Conservation (phyloP, 1,140 invertebrate genomes). For the Cylas formicarius region DNA sequence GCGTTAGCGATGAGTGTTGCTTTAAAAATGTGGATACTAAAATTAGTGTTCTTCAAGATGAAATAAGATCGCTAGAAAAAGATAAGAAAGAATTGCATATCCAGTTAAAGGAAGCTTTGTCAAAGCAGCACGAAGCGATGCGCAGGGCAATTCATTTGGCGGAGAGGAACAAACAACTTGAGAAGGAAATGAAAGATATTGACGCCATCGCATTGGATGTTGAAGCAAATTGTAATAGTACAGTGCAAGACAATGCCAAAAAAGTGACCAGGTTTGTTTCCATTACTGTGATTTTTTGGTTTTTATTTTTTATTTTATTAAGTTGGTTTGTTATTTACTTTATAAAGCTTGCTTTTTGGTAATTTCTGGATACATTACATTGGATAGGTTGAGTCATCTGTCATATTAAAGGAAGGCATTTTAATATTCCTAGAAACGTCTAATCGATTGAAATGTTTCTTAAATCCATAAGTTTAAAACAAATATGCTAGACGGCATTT, state of each 20-base stretch:
- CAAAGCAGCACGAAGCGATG: slow-evolving; percentile 69
- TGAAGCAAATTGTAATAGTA: slow-evolving; percentile 56
- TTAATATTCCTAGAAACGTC: too few relatives aligned
- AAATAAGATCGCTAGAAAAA: slow-evolving; percentile 48
- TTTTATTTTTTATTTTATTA: slow-evolving; percentile 14
- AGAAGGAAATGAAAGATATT: slow-evolving; percentile 59
- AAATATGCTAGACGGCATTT: too few relatives aligned
- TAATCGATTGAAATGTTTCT: too few relatives aligned
- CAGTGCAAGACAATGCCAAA: slow-evolving; percentile 39
- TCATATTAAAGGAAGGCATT: too few relatives aligned
- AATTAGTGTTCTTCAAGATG: slow-evolving; percentile 40
- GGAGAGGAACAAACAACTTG: slow-evolving; percentile 56
- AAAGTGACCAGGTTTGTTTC: slow-evolving; percentile 33
- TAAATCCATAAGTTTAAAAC: too few relatives aligned
- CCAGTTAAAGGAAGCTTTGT: slow-evolving; percentile 53
- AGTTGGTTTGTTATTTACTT: too few relatives aligned
- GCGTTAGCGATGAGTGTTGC: slow-evolving; percentile 51
- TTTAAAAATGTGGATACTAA: slow-evolving; percentile 44
- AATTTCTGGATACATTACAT: too few relatives aligned
- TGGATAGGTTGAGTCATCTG: too few relatives aligned
- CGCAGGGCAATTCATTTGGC: slow-evolving; percentile 57
- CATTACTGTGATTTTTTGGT: not conserved
- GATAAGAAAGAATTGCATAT: slow-evolving; percentile 51
- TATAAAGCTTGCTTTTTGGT: too few relatives aligned
- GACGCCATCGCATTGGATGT: slow-evolving; percentile 60